Conservation (phyloP, 2,113 vertebrate species). For the Solenodon paradoxus region DNA sequence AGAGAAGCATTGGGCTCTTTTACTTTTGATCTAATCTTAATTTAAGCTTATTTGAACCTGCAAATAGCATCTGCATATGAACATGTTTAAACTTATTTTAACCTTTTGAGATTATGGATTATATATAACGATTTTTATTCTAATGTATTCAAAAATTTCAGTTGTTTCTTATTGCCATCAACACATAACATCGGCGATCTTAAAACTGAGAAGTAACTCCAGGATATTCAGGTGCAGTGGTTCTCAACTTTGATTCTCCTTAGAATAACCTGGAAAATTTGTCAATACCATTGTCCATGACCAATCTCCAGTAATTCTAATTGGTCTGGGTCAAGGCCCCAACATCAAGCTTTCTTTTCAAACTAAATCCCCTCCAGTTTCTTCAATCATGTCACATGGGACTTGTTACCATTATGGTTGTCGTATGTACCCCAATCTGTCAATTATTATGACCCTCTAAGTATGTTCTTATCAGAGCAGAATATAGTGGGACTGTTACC, state of each 20-base stretch:
- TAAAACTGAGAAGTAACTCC: neutral
- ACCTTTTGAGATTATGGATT: neutral
- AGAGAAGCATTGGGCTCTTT: neutral
- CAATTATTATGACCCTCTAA: neutral
- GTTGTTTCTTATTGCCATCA: neutral
- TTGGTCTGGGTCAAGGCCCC: neutral
- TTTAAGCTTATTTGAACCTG: slow-evolving; percentile 16
- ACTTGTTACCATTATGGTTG: neutral
- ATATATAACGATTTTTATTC: neutral
- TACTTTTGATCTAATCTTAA: slow-evolving; percentile 14
- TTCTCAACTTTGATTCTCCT: neutral
- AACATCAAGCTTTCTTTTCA: neutral
- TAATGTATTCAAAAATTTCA: neutral
- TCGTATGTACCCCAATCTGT: neutral
- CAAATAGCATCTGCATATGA: neutral
- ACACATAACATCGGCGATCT: neutral
- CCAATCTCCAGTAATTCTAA: neutral
- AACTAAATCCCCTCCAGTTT: neutral
- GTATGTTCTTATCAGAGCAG: neutral
- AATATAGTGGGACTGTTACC: neutral
- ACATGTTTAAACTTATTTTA: neutral
- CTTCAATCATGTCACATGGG: neutral
- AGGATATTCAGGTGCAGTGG: neutral
- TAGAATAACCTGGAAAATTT: neutral
- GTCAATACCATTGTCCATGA: neutral